These are phyloP conservation scores for Acanthococcus lagerstroemiae DNA, from an alignment of 2,888 invertebrate species.

Conservation along the genomic window DNA sequence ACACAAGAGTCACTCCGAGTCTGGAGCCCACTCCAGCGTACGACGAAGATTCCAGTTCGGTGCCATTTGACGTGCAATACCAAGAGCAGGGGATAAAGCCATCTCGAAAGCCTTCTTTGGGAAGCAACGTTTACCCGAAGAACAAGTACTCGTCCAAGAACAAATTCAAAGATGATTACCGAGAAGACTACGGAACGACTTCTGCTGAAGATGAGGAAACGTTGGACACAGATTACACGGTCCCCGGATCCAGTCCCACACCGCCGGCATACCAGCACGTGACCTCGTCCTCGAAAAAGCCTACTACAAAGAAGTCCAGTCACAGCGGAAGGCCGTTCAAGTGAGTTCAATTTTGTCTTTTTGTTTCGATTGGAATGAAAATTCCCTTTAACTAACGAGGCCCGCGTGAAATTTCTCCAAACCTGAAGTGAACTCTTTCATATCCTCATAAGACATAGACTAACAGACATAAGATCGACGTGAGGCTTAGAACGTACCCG, in stretches of 20 bases:
- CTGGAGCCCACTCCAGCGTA: constrained; percentile 56
- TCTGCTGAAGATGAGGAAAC: constrained; percentile 34
- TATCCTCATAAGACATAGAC: no score
- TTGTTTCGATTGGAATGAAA: no score
- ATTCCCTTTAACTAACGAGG: no score
- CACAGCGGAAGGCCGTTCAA: constrained; percentile 24
- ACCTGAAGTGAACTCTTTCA: no score
- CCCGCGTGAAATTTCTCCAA: no score
- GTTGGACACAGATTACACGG: constrained; percentile 34
- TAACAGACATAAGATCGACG: no score
- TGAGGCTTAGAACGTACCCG: no score
- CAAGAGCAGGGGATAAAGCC: constrained; percentile 37
- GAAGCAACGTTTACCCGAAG: constrained; percentile 18
- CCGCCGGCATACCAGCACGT: constrained; percentile 15
- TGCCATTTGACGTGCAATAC: constrained; percentile 44
- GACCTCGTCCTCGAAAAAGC: constrained; percentile 31
- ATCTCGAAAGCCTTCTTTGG: constrained; percentile 45
- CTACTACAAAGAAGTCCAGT: constrained; percentile 36
- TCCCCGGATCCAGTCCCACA: constrained; percentile 13
- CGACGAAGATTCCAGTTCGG: constrained; percentile 48
- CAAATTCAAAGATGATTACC: constrained; percentile 36
- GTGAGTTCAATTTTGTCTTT: no score
- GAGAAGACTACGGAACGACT: constrained; percentile 40
- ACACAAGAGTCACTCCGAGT: constrained; percentile 46
- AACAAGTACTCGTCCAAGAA: constrained; percentile 37